Evolutionary conservation across 2,113 vertebrate species (phyloP).

Genomic region (Lipophrys pholis): DNA sequence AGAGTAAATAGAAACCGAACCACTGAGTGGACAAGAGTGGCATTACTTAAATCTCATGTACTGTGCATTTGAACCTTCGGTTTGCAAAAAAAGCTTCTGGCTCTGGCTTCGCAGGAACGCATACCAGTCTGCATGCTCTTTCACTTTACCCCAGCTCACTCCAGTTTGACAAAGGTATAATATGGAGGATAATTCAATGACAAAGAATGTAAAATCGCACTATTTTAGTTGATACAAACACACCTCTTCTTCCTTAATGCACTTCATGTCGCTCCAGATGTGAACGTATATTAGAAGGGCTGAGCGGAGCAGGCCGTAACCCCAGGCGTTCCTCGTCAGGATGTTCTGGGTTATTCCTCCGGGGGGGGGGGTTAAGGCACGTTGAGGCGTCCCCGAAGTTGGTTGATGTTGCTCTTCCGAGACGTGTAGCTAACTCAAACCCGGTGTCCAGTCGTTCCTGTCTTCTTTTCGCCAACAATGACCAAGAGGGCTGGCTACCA

Average conservation of each 20-base stretch:
- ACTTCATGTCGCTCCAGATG: constrained; percentile 35
- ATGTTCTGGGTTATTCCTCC: no score
- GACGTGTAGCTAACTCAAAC: no score
- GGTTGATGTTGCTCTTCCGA: constrained; percentile 41
- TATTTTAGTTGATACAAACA: constrained; percentile 67
- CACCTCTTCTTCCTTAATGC: constrained; percentile 60
- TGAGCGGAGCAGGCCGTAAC: constrained; percentile 30
- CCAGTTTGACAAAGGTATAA: constrained; percentile 59
- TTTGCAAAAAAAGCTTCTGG: no score
- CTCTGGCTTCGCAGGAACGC: no score
- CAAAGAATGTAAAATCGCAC: constrained; percentile 81
- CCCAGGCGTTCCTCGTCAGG: constrained; percentile 31
- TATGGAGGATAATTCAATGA: constrained; percentile 58
- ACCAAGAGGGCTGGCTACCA: constrained; percentile 59
- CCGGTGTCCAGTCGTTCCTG: not conserved
- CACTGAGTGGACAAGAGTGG: no score
- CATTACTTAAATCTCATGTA: no score
- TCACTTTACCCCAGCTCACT: constrained; percentile 53
- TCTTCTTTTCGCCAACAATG: constrained; percentile 60
- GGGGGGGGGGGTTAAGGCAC: constrained; percentile 9
- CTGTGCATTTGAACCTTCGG: no score
- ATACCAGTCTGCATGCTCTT: constrained; percentile 59
- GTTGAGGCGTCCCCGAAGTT: not conserved
- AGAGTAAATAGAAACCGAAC: no score
- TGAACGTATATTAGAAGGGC: constrained; percentile 47